Base-by-base conservation (phyloP, 2,113 vertebrate species). In the Chloebia gouldiae region DNA sequence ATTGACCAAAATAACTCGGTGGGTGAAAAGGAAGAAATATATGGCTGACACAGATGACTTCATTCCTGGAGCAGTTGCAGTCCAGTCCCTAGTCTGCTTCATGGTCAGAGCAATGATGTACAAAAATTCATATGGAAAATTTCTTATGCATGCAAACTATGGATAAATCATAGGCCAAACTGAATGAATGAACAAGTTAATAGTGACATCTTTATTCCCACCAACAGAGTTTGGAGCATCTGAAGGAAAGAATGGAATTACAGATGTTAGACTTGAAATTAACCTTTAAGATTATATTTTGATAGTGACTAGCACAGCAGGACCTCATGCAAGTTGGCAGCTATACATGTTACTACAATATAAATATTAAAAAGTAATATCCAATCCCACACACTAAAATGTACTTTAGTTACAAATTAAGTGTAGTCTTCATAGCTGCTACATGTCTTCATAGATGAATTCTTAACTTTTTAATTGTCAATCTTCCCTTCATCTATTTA, bases 251-350 rank as follows among this genome's bases (percentile, higher is more conserved):
- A 69, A 66, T 51, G 39, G 50, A 91, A 73, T 90, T 92, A 56
- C 63, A 85, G 66, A 65, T 69, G 54, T 83, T 73, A 83, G 63
- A 80, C 35, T 86, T 82, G 31, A 91, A 95, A 90, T 80, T 61
- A 85, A 73, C 78, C 50, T 93, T 73, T 92, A 79, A 68, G 73
- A 14, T 27, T 85, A 3, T 87, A 60, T 94, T 95, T 95, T 95
- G 63, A 66, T 80, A 93, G 78, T 51, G 66, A 50, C 70, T 82
- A 93, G 45, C 40, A 39, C 57, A 92, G 61, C 51, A 70, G n/a
- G 73, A 87, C 33, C 30, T 28, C 57, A 53, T 68, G 37, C 53
- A 91, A 21, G 13, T 60, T 84, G 80, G 65, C 60, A 91, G 44
- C 40, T 82, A 27, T 79, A 30, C 19, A 33, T 61, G 23, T 79